A percentile compares a stretch with the other conserved stretches of the same genome.
These are phyloP conservation scores for Drosophila neoperkinsi DNA, from an alignment of 2,888 invertebrate genomes.

Conservation along the genomic window DNA sequence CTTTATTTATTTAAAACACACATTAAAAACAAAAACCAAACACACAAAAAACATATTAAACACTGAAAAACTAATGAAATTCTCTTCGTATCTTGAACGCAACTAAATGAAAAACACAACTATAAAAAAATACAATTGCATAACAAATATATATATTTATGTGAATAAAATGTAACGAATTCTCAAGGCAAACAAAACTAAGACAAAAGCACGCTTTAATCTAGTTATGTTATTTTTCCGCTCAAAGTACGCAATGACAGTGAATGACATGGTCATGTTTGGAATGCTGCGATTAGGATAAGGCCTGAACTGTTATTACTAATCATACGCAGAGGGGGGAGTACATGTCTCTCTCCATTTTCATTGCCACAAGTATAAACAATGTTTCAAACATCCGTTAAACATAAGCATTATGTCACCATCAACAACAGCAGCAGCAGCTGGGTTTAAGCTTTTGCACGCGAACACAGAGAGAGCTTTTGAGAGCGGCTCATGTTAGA, in stretches of 20 bases:
- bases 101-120: slow-evolving; percentile 28
- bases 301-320: slow-evolving; percentile 46
- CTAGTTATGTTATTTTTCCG: slow-evolving; percentile 19
- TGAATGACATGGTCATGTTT: slow-evolving; percentile 32
- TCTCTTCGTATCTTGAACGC: slow-evolving; percentile 66
- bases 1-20: slow-evolving; percentile 75
- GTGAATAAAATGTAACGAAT: slow-evolving; percentile 81
- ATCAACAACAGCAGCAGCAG: slow-evolving; percentile 38
- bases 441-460: slow-evolving; percentile 44
- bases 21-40: slow-evolving; percentile 41
- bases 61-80: slow-evolving; percentile 62
- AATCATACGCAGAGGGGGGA: slow-evolving; percentile 4
- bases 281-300: slow-evolving; percentile 54
- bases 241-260: slow-evolving; percentile 5
- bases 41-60: slow-evolving; percentile 34
- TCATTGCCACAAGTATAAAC: slow-evolving; percentile 30
- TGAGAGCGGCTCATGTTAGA: slow-evolving; percentile 18
- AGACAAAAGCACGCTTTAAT: slow-evolving; percentile 17
- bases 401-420: slow-evolving; percentile 57
- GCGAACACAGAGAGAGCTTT: slow-evolving; percentile 12
- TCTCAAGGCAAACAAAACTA: slow-evolving; percentile 74
- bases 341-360: slow-evolving; percentile 37
- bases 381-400: slow-evolving; percentile 54
- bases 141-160: slow-evolving; percentile 73
- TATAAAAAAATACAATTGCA: slow-evolving; percentile 50